These are phyloP conservation scores for Tragopan temminckii DNA, from an alignment of 2,797 vertebrate species.

Conservation along the genomic window DNA sequence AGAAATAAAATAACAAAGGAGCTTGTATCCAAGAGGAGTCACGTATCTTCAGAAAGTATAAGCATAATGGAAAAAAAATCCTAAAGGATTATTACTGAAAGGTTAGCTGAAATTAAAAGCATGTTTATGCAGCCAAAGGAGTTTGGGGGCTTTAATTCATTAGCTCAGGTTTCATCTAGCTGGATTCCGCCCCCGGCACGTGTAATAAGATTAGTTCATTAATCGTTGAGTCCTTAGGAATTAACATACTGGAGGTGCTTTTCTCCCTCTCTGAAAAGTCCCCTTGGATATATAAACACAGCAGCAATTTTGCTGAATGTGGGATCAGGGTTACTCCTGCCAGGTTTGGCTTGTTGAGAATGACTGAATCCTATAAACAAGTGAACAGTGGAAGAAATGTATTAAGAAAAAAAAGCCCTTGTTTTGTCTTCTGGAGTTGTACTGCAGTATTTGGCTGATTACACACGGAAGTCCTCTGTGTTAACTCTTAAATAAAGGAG, in stretches of 20 bases:
- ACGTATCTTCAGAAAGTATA: slow-evolving; percentile 66
- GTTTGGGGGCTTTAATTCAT: slow-evolving; percentile 65
- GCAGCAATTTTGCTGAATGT: slow-evolving; percentile 43
- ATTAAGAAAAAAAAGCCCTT: neutral
- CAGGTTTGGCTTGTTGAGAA: slow-evolving; percentile 55
- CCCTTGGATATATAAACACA: slow-evolving; percentile 60
- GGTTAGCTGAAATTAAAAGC: slow-evolving; percentile 70
- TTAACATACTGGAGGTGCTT: slow-evolving; percentile 66
- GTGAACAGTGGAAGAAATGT: slow-evolving; percentile 47
- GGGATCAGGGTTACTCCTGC: slow-evolving; percentile 29
- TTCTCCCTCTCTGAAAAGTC: slow-evolving; percentile 22
- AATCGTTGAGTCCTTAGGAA: slow-evolving; percentile 54
- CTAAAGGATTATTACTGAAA: slow-evolving; percentile 63
- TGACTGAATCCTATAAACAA: slow-evolving; percentile 64
- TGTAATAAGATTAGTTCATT: slow-evolving; percentile 67
- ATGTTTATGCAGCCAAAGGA: slow-evolving; percentile 49
- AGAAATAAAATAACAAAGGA: slow-evolving; percentile 72
- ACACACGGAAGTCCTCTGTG: neutral
- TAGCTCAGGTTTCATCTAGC: slow-evolving; percentile 66
- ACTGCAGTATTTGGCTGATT: slow-evolving; percentile 16
- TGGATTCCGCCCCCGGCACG: slow-evolving; percentile 58
- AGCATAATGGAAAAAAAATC: slow-evolving; percentile 53
- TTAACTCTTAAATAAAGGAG: neutral
- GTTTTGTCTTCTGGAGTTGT: slow-evolving; percentile 52
- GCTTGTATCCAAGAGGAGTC: slow-evolving; percentile 67